Evolutionary conservation across 2,888 invertebrate genomes (phyloP).

Genomic region (Copidosoma aretas): DNA sequence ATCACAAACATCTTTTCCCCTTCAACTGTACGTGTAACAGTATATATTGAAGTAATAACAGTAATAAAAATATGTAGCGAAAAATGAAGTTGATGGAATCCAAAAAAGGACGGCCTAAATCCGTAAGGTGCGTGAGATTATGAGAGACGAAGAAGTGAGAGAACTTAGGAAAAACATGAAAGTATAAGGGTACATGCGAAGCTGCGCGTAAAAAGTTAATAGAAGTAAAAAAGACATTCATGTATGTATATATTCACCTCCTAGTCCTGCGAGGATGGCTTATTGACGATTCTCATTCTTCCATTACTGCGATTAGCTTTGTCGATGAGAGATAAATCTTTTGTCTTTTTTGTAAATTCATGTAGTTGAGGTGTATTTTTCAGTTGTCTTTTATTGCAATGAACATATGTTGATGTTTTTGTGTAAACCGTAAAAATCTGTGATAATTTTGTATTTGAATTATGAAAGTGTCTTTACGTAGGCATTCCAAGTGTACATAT

Average conservation of each 20-base stretch:
- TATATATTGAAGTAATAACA: neutral
- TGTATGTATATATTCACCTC: no score
- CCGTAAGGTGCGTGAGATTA: slow-evolving; percentile 6
- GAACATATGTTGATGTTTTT: neutral
- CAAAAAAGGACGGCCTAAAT: slow-evolving; percentile 49
- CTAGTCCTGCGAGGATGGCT: slow-evolving; percentile 19
- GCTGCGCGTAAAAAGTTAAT: neutral
- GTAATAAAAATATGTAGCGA: neutral
- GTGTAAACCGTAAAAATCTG: slow-evolving; percentile 14
- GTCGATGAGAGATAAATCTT: slow-evolving; percentile 14
- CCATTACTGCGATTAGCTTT: slow-evolving; percentile 31
- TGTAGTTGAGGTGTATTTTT: neutral
- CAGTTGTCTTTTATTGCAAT: neutral
- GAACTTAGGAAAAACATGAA: neutral
- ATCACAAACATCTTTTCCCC: slow-evolving; percentile 44
- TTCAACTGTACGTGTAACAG: slow-evolving; percentile 13
- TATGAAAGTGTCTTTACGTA: slow-evolving; percentile 2
- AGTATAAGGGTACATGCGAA: neutral
- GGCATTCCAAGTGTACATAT: neutral
- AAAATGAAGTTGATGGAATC: slow-evolving; percentile 18
- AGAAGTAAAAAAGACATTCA: neutral
- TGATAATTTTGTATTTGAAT: slow-evolving; percentile 27
- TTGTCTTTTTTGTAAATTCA: neutral
- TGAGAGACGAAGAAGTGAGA: neutral
- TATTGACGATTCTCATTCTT: slow-evolving; percentile 18